Percentiles rank a stretch among this genome's conserved stretches.
Evolutionary conservation across 2,797 vertebrate genomes (phyloP).

Genomic region (Rhadinocentrus ornatus): DNA sequence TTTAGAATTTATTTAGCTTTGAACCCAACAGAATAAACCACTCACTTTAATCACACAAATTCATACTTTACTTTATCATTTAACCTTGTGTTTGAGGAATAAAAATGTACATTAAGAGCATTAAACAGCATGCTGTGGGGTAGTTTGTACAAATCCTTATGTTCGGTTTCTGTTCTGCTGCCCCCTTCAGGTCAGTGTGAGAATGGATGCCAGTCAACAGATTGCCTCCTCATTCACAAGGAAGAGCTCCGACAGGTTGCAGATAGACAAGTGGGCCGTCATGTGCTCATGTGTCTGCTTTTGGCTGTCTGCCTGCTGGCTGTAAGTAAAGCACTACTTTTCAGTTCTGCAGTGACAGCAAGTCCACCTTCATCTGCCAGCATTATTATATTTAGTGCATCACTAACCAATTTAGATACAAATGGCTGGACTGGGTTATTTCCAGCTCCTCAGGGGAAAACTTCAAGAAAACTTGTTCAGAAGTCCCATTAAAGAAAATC

Average conservation of each 20-base stretch:
- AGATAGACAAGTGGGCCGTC: conserved; percentile 90
- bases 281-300: conserved; percentile 64
- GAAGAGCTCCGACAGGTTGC: conserved; percentile 86
- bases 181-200: conserved; percentile 84
- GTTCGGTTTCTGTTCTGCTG: conserved; percentile 26
- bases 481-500: neutral
- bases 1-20: neutral
- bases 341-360: conserved; percentile 21
- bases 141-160: neutral
- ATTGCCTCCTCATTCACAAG: conserved; percentile 87
- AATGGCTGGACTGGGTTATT: conserved; percentile 35
- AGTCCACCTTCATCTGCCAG: conserved; percentile 28
- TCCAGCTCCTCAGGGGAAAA: conserved; percentile 11
- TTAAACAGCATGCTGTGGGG: neutral
- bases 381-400: conserved; percentile 41
- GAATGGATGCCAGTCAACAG: conserved; percentile 83
- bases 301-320: conserved; percentile 38
- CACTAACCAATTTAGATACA: conserved; percentile 29
- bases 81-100: neutral
- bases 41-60: neutral
- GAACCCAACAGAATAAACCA: neutral
- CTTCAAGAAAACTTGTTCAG: neutral
- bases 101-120: neutral
- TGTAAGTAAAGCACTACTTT: conserved; percentile 27
- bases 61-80: neutral